phyloP scores from a whole-genome alignment of 2,888 invertebrate genomes.

The Hypomecis atomaria region DNA sequence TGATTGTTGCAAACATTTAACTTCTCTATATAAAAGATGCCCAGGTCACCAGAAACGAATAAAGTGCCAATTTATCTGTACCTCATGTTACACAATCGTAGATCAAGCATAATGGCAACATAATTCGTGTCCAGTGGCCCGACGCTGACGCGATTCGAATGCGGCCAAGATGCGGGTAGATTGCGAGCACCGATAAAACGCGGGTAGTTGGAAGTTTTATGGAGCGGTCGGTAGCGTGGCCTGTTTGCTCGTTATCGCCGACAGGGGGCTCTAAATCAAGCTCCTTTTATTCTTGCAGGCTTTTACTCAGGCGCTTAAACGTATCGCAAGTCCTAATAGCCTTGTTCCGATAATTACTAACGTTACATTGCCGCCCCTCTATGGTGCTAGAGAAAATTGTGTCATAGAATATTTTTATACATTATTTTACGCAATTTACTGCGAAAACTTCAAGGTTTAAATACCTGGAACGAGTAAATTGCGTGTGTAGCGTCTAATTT shows the following conservation, averaged over 20 bases:
- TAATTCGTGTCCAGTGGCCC: constrained; percentile 68
- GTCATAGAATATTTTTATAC: background rate
- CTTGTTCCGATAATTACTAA: constrained; percentile 5
- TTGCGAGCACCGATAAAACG: constrained; percentile 69
- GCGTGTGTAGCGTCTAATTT: constrained; percentile 50
- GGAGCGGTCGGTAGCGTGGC: constrained; percentile 68
- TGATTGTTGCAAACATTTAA: constrained; percentile 8
- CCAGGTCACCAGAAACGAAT: constrained; percentile 29
- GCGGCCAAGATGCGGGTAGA: constrained; percentile 71
- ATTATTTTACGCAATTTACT: constrained; percentile 1
- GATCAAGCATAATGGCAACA: constrained; percentile 69
- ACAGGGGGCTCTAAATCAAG: constrained; percentile 75
- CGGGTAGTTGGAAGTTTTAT: constrained; percentile 76
- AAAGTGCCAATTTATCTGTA: constrained; percentile 60
- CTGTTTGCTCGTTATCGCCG: constrained; percentile 78
- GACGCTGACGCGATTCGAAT: constrained; percentile 68
- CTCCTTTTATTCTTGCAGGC: constrained; percentile 73
- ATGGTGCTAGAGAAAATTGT: too few relatives aligned
- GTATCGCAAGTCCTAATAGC: constrained; percentile 49
- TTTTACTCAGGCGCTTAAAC: constrained; percentile 63
- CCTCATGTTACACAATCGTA: constrained; percentile 58
- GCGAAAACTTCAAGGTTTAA: constrained; percentile 40
- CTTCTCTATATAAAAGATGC: constrained; percentile 11
- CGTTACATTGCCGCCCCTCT: background rate
- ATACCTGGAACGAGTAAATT: constrained; percentile 45